Evolutionary conservation across 2,888 invertebrate genomes (phyloP).

Genomic region (Cancer borealis): DNA sequence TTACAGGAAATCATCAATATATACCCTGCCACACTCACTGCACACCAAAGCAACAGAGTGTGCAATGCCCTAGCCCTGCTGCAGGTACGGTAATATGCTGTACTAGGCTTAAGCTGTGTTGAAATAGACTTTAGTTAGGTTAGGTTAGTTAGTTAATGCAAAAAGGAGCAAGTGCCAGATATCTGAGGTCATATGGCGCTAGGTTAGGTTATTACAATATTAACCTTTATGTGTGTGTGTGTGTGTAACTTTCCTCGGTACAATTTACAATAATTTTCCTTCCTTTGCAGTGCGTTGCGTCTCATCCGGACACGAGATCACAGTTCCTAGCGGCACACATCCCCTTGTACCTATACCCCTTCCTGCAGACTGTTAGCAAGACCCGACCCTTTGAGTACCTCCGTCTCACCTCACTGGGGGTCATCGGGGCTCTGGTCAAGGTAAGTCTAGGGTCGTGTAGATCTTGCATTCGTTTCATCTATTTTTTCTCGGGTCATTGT

Average conservation of each 20-base stretch:
- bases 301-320: slow-evolving; percentile 98
- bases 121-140: too few relatives aligned
- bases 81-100: slow-evolving; percentile 80
- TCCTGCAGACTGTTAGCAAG: slow-evolving; percentile 99
- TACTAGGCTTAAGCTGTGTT: too few relatives aligned
- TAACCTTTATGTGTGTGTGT: too few relatives aligned
- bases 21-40: slow-evolving; percentile 97
- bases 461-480: too few relatives aligned
- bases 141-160: too few relatives aligned
- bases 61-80: slow-evolving; percentile 98
- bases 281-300: slow-evolving; percentile 91
- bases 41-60: slow-evolving; percentile 98
- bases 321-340: slow-evolving; percentile 96
- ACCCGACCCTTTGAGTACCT: slow-evolving; percentile 99
- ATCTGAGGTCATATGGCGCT: too few relatives aligned
- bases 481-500: too few relatives aligned
- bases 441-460: slow-evolving; percentile 79
- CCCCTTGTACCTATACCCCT: slow-evolving; percentile 98
- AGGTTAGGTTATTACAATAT: too few relatives aligned
- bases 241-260: neutral
- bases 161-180: too few relatives aligned
- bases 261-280: neutral
- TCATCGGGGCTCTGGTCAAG: slow-evolving; percentile 99
- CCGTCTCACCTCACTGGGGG: slow-evolving; percentile 97
- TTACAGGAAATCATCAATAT: slow-evolving; percentile 98